Evolutionary conservation across 2,113 vertebrate genomes (phyloP), one percentile per base, ranked within the genome.

Genomic region (Gymnorhina tibicen): DNA sequence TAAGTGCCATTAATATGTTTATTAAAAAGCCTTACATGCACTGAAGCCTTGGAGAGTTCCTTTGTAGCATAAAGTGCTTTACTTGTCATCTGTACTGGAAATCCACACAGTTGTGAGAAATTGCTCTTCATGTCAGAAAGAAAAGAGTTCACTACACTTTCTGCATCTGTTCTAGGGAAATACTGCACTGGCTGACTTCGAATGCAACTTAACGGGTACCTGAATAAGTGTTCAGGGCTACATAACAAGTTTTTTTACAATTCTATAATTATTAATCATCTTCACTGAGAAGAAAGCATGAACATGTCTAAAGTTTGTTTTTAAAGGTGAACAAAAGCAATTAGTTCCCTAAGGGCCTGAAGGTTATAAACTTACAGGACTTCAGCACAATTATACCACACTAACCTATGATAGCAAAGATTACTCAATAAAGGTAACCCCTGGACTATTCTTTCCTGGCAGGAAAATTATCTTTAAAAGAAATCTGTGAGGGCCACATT

Each of bases 171-270:
- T 80, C 97, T 96, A 17, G 98, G 98, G 78, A 98, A 99, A 91
- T 98, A 98, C 94, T 99, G 98, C 28, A 98, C 64, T 8, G 98
- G 98, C 93, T 98, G 98, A 95, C 98, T 99, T 96, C 99, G 98
- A 91, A 99, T 94, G 82, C 99, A 99, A 92, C 96, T 98, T 91
- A 99, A 95, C 62, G 99, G 99, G 78, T 99, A 99, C 15, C 95
- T 98, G 95, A 74, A 8, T 74, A 41, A 67, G 30, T 14, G 88
- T 94, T 98, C 95, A 98, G 89, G 95, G 56, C 67, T 17, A 82
- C 22, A 7, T n/a, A 50, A 77, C 64, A 49, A 46, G 20, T 50
- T 68, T 73, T 56, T 78, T 60, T 73, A 22, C 9, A 33, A 74
- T 79, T 91, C 33, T 42, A 18, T 7, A 35, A 35, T 26, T 79